Evolutionary conservation across 2,888 invertebrate genomes (phyloP), one percentile per base, ranked within the genome.

Genomic region (Trileptium ribeirensis): DNA sequence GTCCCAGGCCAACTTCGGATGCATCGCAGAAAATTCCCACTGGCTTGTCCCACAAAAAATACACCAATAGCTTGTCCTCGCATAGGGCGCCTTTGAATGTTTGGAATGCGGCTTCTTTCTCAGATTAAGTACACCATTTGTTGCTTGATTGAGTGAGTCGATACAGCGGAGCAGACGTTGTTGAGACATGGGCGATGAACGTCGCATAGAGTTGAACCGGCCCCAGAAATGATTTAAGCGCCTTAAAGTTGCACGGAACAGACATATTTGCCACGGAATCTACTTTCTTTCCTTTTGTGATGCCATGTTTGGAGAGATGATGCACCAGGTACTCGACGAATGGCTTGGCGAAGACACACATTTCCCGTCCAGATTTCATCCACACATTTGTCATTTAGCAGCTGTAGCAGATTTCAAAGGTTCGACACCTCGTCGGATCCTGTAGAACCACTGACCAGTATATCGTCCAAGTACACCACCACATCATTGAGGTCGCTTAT

Each of bases 201-300:
- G 3, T 29, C 19, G 31, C 77, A 37, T 77, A 77, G 77, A 34
- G n/a, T 33, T 77, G 33, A 24, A 77, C 37, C 2, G 37, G 19
- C 8, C 77, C 77, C 24, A 38, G 77, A 34, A 77, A 37, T 3
- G 77, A 3, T 15, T 37, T 31, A 3, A 77, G 15, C 37, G 15
- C 38, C 15, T 19, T 19, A 8, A 77, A 3, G 33, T 77, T 38
- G 3, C 19, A 24, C n/a, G 77, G 33, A 15, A 33, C 77, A 2
- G 78, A 38, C 81, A 81, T 81, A 31, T 81, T 38, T 29, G 24
- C 1, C 24, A 85, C 84, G n/a, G 84, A 82, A 0, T 37, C 39
- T 1, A 81, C 81, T 40, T 81, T 81, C 3, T 31, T 1, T 24
- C 81, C 81, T 29, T 81, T 81, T 29, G 39, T 81, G 31, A 81